Evolutionary conservation across 2,888 invertebrate species (phyloP).

Genomic region (Xestia xanthographa): DNA sequence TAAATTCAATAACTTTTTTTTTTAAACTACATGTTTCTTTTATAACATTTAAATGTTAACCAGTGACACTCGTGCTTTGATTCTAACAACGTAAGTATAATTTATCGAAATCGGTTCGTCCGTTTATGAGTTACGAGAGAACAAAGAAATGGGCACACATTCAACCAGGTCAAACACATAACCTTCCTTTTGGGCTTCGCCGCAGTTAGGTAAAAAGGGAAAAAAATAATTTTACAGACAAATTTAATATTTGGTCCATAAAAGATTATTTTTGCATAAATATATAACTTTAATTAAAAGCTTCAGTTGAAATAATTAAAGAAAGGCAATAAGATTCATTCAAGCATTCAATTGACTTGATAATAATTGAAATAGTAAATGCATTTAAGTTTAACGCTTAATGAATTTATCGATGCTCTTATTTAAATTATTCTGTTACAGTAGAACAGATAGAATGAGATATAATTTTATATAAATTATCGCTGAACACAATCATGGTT

Average conservation of each 20-base stretch:
- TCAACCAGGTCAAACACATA: neutral
- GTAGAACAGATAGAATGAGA: neutral
- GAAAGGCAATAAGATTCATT: constrained; percentile 4
- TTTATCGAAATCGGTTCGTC: neutral
- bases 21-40: neutral
- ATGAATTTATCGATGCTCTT: neutral
- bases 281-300: neutral
- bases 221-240: neutral
- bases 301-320: neutral
- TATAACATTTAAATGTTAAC: neutral
- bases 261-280: neutral
- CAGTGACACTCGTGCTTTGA: neutral
- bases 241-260: neutral
- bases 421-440: constrained; percentile 14
- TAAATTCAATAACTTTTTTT: neutral
- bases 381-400: constrained; percentile 22
- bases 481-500: neutral
- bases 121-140: neutral
- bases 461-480: neutral
- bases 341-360: constrained; percentile 6
- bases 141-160: neutral
- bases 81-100: neutral
- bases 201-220: rapidly evolving
- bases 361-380: constrained; percentile 24
- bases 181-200: neutral